These are phyloP conservation scores for Hololepta plana DNA, from an alignment of 2,888 invertebrate species.

Conservation along the genomic window DNA sequence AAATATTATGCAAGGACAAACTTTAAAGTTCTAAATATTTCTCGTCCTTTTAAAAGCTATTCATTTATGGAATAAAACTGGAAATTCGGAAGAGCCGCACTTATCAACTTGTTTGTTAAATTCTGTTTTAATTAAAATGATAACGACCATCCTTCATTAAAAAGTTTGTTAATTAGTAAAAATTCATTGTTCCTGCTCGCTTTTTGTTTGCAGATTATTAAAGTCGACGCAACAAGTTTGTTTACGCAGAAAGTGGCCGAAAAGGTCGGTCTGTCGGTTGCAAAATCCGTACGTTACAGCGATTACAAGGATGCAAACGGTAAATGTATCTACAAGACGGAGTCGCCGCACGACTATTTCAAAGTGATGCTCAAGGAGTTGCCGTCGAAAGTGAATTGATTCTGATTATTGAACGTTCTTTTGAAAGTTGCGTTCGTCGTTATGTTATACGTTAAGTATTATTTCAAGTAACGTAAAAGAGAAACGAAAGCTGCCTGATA, in stretches of 20 bases:
- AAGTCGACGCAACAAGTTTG: conserved; percentile 65
- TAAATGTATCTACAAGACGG: conserved; percentile 38
- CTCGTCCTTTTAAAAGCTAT: no score
- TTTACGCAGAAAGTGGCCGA: conserved; percentile 60
- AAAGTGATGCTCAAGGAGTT: conserved; percentile 16
- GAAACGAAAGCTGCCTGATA: no score
- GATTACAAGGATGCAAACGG: conserved; percentile 47
- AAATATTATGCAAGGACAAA: no score
- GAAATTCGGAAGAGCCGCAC: no score
- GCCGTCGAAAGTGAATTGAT: no score
- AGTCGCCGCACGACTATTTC: conserved; percentile 49
- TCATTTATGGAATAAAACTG: no score
- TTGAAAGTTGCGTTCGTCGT: no score
- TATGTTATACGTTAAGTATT: no score
- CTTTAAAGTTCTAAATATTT: no score
- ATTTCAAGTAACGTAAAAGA: no score
- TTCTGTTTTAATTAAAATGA: neutral
- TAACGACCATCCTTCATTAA: neutral
- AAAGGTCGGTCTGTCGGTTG: conserved; percentile 44
- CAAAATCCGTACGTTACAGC: conserved; percentile 47
- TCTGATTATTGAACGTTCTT: no score
- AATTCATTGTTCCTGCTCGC: neutral
- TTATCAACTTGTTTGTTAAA: conserved; percentile 1
- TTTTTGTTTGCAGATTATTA: conserved; percentile 41
- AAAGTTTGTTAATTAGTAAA: neutral